These are phyloP conservation scores for Leptobrachium leishanense DNA, from an alignment of 2,113 vertebrate species.

Conservation along the genomic window DNA sequence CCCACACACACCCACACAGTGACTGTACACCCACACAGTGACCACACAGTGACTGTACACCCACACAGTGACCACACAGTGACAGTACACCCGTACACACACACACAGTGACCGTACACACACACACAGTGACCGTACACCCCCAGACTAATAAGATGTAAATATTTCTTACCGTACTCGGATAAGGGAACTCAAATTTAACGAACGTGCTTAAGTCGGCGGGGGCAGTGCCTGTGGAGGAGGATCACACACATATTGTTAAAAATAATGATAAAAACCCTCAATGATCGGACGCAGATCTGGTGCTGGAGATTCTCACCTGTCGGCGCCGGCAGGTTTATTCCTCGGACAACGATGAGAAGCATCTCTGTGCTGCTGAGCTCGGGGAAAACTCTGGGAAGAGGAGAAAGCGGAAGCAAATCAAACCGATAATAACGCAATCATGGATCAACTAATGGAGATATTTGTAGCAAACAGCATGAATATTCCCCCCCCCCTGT, in stretches of 20 bases:
- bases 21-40: no score
- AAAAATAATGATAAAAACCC: neutral
- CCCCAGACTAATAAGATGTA: neutral
- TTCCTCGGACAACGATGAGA: conserved; percentile 83
- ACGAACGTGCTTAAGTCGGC: conserved; percentile 87
- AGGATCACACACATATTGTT: neutral
- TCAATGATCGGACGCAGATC: neutral
- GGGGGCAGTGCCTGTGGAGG: conserved; percentile 77
- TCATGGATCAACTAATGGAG: no score
- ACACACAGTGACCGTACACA: no score
- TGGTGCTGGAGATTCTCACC: conserved; percentile 64
- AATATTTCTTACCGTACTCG: conserved; percentile 77
- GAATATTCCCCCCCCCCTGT: no score
- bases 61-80: no score
- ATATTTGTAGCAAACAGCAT: no score
- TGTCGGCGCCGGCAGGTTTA: conserved; percentile 90
- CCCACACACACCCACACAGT: no score
- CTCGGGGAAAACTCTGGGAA: conserved; percentile 88
- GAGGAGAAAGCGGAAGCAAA: neutral
- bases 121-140: neutral
- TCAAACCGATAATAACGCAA: no score
- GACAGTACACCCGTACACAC: no score
- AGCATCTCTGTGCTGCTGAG: conserved; percentile 97
- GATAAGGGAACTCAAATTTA: conserved; percentile 94
- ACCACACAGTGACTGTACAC: no score